Evolutionary conservation across 2,888 invertebrate genomes (phyloP).

Genomic region (Amphiduros pacificus): DNA sequence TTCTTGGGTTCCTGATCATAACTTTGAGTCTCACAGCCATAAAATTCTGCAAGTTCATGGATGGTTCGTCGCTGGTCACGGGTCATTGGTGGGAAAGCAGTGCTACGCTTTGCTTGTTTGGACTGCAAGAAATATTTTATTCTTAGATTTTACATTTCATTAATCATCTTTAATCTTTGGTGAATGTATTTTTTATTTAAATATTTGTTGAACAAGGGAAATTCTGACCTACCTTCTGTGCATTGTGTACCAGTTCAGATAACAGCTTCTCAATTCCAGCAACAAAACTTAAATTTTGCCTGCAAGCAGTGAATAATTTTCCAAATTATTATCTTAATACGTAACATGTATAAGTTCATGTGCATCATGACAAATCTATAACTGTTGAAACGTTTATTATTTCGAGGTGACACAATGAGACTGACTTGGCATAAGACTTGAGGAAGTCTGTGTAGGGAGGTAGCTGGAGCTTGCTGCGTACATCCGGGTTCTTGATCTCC

Average conservation of each 20-base stretch:
- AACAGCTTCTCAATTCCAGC: slow-evolving; percentile 81
- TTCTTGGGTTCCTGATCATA: slow-evolving; percentile 95
- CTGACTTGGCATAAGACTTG: slow-evolving; percentile 74
- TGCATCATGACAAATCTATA: not conserved
- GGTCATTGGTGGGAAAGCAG: slow-evolving; percentile 92
- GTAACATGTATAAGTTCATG: not conserved
- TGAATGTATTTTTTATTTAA: too few relatives aligned
- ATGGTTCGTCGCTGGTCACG: slow-evolving; percentile 87
- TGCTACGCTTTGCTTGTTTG: slow-evolving; percentile 61
- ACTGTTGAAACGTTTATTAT: not conserved
- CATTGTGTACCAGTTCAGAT: slow-evolving; percentile 80
- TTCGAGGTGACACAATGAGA: not conserved
- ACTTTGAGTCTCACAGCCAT: slow-evolving; percentile 90
- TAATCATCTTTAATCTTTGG: too few relatives aligned
- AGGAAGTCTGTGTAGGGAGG: slow-evolving; percentile 85
- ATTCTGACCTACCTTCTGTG: slow-evolving; percentile 72
- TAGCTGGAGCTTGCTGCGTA: slow-evolving; percentile 68
- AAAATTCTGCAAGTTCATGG: slow-evolving; percentile 92
- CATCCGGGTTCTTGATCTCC: slow-evolving; percentile 89
- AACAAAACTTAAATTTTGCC: slow-evolving; percentile 74
- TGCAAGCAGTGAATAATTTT: slow-evolving; percentile 30
- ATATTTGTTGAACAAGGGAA: not conserved
- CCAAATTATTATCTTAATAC: not conserved
- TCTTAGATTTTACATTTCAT: too few relatives aligned
- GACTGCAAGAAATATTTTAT: not conserved